Conservation (phyloP, 2,797 vertebrate species). For the Propithecus deckenii region DNA sequence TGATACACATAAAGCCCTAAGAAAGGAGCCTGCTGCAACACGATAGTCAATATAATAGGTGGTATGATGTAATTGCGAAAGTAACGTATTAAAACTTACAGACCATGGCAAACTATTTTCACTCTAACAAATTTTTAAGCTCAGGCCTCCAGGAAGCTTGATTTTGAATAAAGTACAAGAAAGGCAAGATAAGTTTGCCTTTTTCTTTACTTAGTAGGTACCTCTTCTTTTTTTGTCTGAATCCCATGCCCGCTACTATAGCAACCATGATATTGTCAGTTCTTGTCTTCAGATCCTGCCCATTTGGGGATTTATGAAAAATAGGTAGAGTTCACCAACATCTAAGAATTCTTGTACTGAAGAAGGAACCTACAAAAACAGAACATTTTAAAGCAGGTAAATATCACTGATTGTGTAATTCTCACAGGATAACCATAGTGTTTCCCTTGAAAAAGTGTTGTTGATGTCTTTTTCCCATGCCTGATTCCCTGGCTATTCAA, state of each 20-base stretch:
- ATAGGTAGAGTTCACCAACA: background rate
- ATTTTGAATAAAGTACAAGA: background rate
- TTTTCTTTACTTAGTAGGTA: background rate
- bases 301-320: background rate
- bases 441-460: background rate
- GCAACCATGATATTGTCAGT: background rate
- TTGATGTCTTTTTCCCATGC: background rate
- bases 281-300: background rate
- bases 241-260: background rate
- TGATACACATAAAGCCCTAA: background rate
- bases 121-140: background rate
- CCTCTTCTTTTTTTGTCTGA: background rate
- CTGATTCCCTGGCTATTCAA: conserved; percentile 19
- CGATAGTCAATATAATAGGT: background rate
- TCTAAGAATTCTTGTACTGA: background rate
- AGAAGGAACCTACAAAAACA: background rate
- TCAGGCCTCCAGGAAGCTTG: background rate
- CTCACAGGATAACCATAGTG: background rate
- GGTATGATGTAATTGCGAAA: background rate
- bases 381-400: background rate
- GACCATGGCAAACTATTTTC: background rate
- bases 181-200: background rate
- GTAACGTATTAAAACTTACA: background rate
- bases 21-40: background rate
- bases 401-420: background rate